A percentile compares a stretch with the other conserved stretches of the same genome.
phyloP scores from a whole-genome alignment of 2,888 invertebrate species.

The Mesorhabditis sp. region DNA sequence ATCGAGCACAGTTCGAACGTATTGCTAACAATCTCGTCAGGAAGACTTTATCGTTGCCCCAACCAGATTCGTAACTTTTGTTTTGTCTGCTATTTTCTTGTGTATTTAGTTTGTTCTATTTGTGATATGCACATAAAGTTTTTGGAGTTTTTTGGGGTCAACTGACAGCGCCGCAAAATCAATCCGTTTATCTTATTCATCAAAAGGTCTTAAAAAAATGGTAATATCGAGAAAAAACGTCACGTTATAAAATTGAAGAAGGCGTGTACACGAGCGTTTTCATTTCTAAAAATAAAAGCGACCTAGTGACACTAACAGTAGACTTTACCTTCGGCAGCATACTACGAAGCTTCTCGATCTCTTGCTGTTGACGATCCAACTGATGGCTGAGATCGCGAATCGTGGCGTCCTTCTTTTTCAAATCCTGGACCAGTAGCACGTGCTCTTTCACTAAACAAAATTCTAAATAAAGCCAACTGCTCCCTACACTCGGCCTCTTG shows the following conservation, averaged over 20 bases:
- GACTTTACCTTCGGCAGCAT: background rate
- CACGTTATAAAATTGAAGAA: too few relatives aligned
- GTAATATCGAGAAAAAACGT: too few relatives aligned
- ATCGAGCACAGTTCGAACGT: constrained; percentile 83
- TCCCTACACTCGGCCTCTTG: constrained; percentile 12
- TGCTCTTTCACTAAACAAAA: constrained; percentile 11
- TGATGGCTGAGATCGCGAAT: constrained; percentile 7
- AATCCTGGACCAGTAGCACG: constrained; percentile 5
- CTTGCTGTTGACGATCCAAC: background rate
- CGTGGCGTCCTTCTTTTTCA: background rate
- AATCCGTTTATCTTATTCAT: too few relatives aligned
- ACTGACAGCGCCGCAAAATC: too few relatives aligned
- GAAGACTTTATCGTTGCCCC: constrained; percentile 76
- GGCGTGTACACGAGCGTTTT: too few relatives aligned
- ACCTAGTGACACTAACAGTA: too few relatives aligned
- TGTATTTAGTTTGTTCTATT: too few relatives aligned
- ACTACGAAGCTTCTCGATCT: background rate
- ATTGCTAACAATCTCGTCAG: constrained; percentile 87
- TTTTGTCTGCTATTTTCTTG: too few relatives aligned
- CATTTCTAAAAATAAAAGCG: too few relatives aligned
- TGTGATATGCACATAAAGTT: too few relatives aligned
- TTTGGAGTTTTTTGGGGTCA: too few relatives aligned
- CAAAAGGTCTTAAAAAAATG: too few relatives aligned
- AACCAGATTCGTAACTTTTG: background rate
- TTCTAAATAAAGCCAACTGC: background rate